A percentile compares a stretch with the other conserved stretches of the same genome.
These are phyloP conservation scores for Malurus elegans DNA, from an alignment of 2,113 vertebrate species.

Conservation along the genomic window DNA sequence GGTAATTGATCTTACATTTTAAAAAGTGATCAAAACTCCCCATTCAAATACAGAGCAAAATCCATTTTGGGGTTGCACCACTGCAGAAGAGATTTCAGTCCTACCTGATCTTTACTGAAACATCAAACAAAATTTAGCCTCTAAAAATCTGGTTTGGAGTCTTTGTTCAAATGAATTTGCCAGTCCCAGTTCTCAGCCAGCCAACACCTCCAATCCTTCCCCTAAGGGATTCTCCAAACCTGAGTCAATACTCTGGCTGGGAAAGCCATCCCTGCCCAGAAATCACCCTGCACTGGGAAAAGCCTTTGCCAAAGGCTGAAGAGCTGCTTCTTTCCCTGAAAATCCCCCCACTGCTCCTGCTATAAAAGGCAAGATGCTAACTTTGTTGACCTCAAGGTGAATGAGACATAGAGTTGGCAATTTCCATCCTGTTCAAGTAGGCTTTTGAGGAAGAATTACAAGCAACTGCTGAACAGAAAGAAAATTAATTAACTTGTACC, in stretches of 20 bases:
- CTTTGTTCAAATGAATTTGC: neutral
- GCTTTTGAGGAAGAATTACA: conserved; percentile 28
- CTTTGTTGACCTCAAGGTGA: conserved; percentile 36
- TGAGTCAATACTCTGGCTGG: fast-evolving
- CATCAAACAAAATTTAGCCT: neutral
- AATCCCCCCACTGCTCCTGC: neutral
- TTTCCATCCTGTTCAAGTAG: neutral
- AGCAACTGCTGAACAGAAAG: conserved; percentile 3
- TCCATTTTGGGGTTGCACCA: neutral
- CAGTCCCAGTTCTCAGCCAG: neutral
- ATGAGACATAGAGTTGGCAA: neutral
- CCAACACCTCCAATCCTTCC: neutral
- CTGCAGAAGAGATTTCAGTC: neutral
- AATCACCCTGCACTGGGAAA: neutral
- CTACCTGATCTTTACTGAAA: neutral
- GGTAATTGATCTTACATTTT: neutral
- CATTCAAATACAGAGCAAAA: neutral
- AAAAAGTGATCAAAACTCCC: neutral
- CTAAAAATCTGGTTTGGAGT: neutral
- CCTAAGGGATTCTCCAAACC: neutral
- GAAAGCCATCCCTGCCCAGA: neutral
- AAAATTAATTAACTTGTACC: conserved; percentile 49
- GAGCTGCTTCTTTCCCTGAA: neutral
- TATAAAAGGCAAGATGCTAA: neutral
- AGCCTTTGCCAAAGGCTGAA: neutral